Evolutionary conservation across 2,797 vertebrate species (phyloP), one percentile per base, ranked within the genome.

Genomic region (Cichlasoma orientale): DNA sequence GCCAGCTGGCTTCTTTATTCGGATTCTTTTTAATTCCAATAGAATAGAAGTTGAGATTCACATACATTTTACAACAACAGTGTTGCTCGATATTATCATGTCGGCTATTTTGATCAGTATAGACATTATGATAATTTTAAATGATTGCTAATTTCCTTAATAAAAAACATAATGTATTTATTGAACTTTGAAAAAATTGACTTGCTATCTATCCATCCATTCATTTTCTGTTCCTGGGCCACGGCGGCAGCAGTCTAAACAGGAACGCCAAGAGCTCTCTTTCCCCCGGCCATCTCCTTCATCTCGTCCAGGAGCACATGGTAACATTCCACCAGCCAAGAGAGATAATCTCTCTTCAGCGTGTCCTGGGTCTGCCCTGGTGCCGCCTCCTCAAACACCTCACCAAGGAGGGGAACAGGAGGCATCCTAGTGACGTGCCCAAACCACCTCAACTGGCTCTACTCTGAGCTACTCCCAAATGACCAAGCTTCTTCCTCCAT

Each of bases 241-340:
- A 16, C n/a, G 38, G 33, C 0, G 4, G 21, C 58, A 38, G 33
- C 31, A 36, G 33, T 61, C 58, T 38, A n/a, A 6, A 14, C 14
- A 0, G 21, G 57, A 19, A 38, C 10, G 10, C 36, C 36, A 59
- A 38, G 57, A 59, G 7, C 11, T 12, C 33, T n/a, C n/a, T 59
- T 2, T 14, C 11, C 7, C n/a, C 12, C 31, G 33, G 57, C 19
- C 19, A 21, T 19, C 31, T 13, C 1, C 19, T 29, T 3, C 0
- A 21, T 10, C 11, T 21, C 7, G 36, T 59, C 12, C 57, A 36
- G 57, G 12, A 59, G 21, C 2, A 0, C n/a, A 1, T 38, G 57
- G 19, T 38, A 2, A 31, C 6, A 6, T 19, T 59, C 31, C 31
- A 36, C 12, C 12, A 61, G 36, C 21, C 38, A 21, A 61, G 58